phyloP scores from a whole-genome alignment of 1,140 invertebrate genomes.

The Macrosteles quadrilineatus region DNA sequence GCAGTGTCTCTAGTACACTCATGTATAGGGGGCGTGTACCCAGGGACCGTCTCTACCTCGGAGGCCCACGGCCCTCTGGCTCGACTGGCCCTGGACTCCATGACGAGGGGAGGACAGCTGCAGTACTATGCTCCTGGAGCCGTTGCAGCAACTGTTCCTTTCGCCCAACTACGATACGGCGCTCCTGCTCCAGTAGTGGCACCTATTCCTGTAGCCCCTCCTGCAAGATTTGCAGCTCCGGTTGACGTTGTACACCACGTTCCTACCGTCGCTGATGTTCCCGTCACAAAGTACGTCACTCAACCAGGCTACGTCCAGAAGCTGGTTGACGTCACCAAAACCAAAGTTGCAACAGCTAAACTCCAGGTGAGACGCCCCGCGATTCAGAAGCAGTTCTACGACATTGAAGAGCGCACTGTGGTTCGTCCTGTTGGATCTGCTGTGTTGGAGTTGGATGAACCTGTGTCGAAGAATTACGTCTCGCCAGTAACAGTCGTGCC shows the following conservation, averaged over 20 bases:
- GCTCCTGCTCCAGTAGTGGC: neutral
- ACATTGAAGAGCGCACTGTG: slow-evolving; percentile 63
- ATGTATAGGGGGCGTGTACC: neutral
- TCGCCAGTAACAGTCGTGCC: slow-evolving; percentile 39
- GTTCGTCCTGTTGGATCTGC: slow-evolving; percentile 64
- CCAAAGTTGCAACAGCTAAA: slow-evolving; percentile 54
- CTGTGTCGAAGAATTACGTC: slow-evolving; percentile 54
- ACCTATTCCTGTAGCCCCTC: neutral
- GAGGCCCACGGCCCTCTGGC: slow-evolving; percentile 35
- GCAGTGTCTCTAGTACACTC: neutral
- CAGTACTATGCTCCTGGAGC: slow-evolving; percentile 28
- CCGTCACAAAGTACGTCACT: slow-evolving; percentile 54
- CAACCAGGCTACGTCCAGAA: slow-evolving; percentile 57
- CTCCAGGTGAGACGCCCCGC: slow-evolving; percentile 61
- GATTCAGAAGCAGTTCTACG: slow-evolving; percentile 66
- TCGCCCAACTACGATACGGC: neutral
- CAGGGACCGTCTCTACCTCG: slow-evolving; percentile 29
- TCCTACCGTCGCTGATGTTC: slow-evolving; percentile 55
- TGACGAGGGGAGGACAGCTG: too few relatives aligned
- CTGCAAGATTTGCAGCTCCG: slow-evolving; percentile 7
- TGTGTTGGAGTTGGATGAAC: slow-evolving; percentile 61
- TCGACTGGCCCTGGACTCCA: slow-evolving; percentile 30
- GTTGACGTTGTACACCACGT: slow-evolving; percentile 49
- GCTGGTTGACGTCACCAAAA: slow-evolving; percentile 56
- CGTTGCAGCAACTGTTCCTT: slow-evolving; percentile 31